Evolutionary conservation across 2,888 invertebrate genomes (phyloP).

Genomic region (Cordilura impudica): DNA sequence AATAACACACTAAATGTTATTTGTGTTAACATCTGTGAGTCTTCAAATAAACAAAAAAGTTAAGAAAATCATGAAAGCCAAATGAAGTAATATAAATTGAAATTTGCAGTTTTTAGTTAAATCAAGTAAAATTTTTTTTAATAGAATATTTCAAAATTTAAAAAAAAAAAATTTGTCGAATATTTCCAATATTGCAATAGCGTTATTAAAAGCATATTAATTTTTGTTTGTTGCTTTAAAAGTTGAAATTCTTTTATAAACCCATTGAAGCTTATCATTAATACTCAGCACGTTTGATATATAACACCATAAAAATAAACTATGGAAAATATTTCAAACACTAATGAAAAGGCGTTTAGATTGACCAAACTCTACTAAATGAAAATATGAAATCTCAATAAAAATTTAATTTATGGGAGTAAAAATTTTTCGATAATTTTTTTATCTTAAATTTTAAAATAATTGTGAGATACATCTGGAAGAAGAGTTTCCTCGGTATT

Average conservation of each 20-base stretch:
- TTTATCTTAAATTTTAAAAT: too few relatives aligned
- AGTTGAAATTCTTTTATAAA: not conserved
- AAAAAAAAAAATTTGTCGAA: not conserved
- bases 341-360: not conserved
- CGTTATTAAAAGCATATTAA: conserved; percentile 11
- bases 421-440: too few relatives aligned
- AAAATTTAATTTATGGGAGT: too few relatives aligned
- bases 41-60: not conserved
- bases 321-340: conserved; percentile 37
- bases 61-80: conserved; percentile 13
- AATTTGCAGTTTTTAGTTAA: not conserved
- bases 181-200: conserved; percentile 1
- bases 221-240: not conserved
- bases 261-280: not conserved
- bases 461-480: too few relatives aligned
- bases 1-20: conserved; percentile 49
- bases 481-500: too few relatives aligned
- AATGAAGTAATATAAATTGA: not conserved
- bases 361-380: not conserved
- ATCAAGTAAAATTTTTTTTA: not conserved
- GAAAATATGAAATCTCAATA: not conserved
- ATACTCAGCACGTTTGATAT: conserved; percentile 49
- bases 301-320: conserved; percentile 61
- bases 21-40: conserved; percentile 49
- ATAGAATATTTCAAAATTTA: not conserved